Conservation (phyloP, 2,888 invertebrate species). For the Hydropsyche betteni region DNA sequence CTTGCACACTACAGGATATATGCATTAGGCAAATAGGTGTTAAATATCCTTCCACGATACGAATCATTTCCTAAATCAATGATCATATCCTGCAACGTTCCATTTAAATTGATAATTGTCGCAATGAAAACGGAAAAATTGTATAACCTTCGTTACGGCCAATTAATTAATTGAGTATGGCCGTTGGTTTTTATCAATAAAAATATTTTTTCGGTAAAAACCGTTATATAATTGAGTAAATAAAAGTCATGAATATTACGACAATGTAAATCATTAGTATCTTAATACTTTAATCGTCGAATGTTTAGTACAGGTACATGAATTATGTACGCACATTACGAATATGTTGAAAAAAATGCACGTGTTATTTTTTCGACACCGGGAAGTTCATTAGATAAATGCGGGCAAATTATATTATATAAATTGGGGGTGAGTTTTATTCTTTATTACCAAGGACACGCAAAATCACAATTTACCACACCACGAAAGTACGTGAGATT, state of each 20-base stretch:
- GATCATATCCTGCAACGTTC: conserved; percentile 43
- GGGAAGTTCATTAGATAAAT: conserved; percentile 46
- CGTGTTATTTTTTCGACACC: conserved; percentile 17
- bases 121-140: not conserved
- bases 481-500: conserved; percentile 2
- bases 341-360: too few species aligned
- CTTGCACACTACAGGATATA: conserved; percentile 38
- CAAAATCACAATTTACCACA: conserved; percentile 35
- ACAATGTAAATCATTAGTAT: too few species aligned
- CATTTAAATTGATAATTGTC: conserved; percentile 9
- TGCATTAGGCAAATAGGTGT: conserved; percentile 41
- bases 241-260: too few species aligned
- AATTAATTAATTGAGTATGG: conserved; percentile 5
- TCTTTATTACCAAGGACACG: conserved; percentile 33
- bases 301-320: too few species aligned
- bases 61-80: conserved; percentile 44
- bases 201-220: too few species aligned
- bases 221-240: too few species aligned
- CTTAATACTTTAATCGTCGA: too few species aligned
- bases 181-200: too few species aligned
- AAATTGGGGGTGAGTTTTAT: conserved; percentile 24
- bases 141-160: conserved; percentile 6
- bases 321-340: too few species aligned
- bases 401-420: conserved; percentile 42
- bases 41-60: conserved; percentile 28